Percentiles rank a stretch among this genome's conserved stretches.
These are phyloP conservation scores for Lepidochitona cinerea DNA, from an alignment of 2,888 invertebrate species.

Conservation along the genomic window DNA sequence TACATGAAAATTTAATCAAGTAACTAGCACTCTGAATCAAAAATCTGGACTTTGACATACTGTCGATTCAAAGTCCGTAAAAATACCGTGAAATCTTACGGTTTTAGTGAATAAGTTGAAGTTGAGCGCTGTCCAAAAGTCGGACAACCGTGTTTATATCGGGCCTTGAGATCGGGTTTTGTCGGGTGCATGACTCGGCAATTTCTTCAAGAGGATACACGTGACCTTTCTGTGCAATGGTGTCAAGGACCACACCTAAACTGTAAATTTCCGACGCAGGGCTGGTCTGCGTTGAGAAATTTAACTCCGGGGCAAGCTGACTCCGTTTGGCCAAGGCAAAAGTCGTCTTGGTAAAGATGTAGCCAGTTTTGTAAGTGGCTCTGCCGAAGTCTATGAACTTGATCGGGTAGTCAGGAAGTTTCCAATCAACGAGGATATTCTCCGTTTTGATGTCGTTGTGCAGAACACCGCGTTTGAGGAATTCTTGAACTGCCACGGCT, in stretches of 20 bases:
- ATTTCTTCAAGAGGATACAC: too few relatives aligned
- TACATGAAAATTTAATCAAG: too few relatives aligned
- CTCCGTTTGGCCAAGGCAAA: background rate
- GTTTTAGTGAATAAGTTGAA: too few relatives aligned
- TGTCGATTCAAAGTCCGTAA: too few relatives aligned
- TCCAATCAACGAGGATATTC: background rate
- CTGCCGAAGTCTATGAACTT: background rate
- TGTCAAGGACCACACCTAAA: background rate
- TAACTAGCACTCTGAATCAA: too few relatives aligned
- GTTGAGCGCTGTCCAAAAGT: too few relatives aligned
- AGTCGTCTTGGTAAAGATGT: background rate
- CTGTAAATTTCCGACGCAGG: background rate
- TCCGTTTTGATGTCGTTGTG: background rate
- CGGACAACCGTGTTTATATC: too few relatives aligned
- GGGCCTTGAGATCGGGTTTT: too few relatives aligned
- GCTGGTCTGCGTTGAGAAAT: background rate
- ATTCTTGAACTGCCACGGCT: background rate
- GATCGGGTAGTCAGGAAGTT: background rate
- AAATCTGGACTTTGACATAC: too few relatives aligned
- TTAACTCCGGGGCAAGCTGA: background rate
- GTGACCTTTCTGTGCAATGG: background rate
- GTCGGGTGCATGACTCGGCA: too few relatives aligned
- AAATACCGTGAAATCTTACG: too few relatives aligned
- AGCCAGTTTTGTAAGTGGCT: background rate
- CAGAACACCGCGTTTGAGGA: background rate